Evolutionary conservation across 2,113 vertebrate species (phyloP).

Genomic region (Mungos mungo): DNA sequence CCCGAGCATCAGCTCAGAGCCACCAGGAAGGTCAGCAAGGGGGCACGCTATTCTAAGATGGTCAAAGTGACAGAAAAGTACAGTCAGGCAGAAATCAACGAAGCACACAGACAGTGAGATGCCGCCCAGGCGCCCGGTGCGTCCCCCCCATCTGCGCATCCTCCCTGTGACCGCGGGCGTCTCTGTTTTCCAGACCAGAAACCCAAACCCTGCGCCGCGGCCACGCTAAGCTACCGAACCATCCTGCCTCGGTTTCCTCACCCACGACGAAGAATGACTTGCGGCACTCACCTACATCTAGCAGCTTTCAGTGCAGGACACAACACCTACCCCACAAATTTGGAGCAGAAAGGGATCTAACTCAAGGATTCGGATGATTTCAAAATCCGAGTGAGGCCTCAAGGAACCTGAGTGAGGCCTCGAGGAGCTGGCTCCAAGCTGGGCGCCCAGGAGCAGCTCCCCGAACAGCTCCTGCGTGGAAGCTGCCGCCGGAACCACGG

Average conservation of each 20-base stretch:
- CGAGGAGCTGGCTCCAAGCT: rapidly evolving
- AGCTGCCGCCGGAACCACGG: neutral
- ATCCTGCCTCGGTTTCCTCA: neutral
- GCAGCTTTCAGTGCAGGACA: neutral
- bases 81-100: too few relatives aligned
- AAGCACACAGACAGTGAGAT: rapidly evolving
- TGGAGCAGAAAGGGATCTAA: neutral
- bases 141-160: rapidly evolving
- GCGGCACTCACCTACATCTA: too few relatives aligned
- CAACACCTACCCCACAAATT: neutral
- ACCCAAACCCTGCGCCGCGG: neutral
- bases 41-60: neutral
- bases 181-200: neutral
- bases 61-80: neutral
- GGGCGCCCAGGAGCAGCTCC: neutral
- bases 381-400: neutral
- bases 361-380: neutral
- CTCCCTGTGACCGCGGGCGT: neutral
- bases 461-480: too few relatives aligned
- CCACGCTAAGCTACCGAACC: too few relatives aligned
- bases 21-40: too few relatives aligned
- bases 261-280: neutral
- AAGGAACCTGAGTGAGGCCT: neutral
- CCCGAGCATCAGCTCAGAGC: too few relatives aligned
- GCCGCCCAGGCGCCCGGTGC: rapidly evolving